These are phyloP conservation scores for Tragelaphus buxtoni DNA, from an alignment of 2,113 vertebrate genomes.

Conservation along the genomic window DNA sequence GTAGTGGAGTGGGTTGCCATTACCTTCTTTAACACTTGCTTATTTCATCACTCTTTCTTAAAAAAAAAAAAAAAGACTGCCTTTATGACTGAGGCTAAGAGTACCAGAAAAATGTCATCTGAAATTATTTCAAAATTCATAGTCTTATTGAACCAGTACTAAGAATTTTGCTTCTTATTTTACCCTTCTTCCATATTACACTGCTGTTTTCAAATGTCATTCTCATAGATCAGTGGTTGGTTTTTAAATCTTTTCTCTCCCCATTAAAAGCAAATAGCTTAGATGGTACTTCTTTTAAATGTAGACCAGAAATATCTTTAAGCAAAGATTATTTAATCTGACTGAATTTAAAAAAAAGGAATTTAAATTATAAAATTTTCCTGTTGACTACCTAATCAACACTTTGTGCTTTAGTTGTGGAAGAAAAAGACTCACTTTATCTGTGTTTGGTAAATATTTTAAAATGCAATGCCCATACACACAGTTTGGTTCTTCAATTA, in stretches of 20 bases:
- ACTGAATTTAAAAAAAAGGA: background rate
- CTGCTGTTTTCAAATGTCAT: background rate
- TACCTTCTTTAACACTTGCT: background rate
- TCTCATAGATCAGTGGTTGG: background rate
- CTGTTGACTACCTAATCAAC: conserved; percentile 7
- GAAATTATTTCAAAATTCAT: background rate
- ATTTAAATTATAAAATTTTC: conserved; percentile 38
- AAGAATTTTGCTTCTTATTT: background rate
- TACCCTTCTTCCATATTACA: background rate
- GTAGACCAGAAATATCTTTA: background rate
- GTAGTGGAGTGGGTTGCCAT: too few species aligned
- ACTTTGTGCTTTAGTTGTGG: background rate
- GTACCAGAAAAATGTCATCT: background rate
- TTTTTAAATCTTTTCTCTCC: background rate
- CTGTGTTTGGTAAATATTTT: conserved; percentile 61
- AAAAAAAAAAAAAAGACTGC: background rate
- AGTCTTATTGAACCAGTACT: background rate
- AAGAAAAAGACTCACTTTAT: background rate
- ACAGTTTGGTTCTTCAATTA: conserved; percentile 52
- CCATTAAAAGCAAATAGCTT: background rate
- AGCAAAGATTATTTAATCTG: background rate
- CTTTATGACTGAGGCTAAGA: background rate
- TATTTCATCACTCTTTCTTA: background rate
- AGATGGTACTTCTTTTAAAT: background rate
- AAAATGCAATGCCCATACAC: conserved; percentile 30